phyloP scores from a whole-genome alignment of 2,797 vertebrate species.

The Micromesistius poutassou region DNA sequence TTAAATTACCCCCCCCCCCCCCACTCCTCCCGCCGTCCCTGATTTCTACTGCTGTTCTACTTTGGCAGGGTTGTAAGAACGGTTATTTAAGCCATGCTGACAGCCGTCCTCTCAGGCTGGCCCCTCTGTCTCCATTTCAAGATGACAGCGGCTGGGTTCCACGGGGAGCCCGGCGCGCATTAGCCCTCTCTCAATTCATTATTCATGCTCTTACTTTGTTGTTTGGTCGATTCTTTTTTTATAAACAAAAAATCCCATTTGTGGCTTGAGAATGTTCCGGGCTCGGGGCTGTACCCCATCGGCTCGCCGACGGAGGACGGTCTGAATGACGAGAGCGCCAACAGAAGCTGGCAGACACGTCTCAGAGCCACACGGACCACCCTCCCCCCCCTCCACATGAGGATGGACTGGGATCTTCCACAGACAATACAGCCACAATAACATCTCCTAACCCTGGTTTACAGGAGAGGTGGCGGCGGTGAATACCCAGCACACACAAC shows the following conservation, averaged over 20 bases:
- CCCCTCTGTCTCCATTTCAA: conserved; percentile 2
- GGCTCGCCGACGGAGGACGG: not conserved
- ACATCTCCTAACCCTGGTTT: not conserved
- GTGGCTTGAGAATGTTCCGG: not conserved
- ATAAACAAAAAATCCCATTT: not conserved
- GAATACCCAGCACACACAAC: not conserved
- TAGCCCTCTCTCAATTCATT: not conserved
- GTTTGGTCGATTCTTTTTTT: not conserved
- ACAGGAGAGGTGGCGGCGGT: not conserved
- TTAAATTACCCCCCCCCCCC: not conserved
- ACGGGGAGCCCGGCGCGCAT: not conserved
- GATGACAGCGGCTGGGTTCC: not conserved
- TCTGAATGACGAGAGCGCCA: not conserved
- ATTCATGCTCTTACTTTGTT: not conserved
- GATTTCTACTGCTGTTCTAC: not conserved
- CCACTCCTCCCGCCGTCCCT: no score
- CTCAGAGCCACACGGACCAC: not conserved
- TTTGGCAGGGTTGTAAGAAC: not conserved
- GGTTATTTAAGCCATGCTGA: not conserved
- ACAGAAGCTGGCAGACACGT: not conserved
- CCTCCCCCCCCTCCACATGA: not conserved
- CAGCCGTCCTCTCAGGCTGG: not conserved
- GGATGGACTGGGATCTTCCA: not conserved
- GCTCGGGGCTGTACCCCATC: not conserved
- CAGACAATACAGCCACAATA: not conserved